Evolutionary conservation across 2,797 vertebrate genomes (phyloP).

Genomic region (Hoplostethus mediterraneus): DNA sequence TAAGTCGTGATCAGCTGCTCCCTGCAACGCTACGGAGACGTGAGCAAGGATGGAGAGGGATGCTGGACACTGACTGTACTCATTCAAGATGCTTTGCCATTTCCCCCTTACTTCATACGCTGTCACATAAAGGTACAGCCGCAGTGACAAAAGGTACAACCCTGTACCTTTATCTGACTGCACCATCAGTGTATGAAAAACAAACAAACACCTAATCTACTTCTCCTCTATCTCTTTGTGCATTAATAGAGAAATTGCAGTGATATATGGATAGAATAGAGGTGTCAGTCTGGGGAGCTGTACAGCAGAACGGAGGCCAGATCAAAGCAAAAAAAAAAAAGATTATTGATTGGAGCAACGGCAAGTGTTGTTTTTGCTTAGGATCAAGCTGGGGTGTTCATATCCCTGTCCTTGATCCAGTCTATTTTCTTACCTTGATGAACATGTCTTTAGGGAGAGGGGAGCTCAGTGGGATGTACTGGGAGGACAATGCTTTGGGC

Average conservation of each 20-base stretch:
- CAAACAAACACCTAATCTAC: too few relatives aligned
- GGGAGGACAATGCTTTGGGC: not conserved
- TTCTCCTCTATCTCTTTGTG: constrained; percentile 11
- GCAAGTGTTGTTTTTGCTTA: constrained; percentile 44
- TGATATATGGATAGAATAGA: not conserved
- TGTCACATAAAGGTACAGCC: not conserved
- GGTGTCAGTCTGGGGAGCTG: constrained; percentile 26
- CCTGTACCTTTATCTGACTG: too few relatives aligned
- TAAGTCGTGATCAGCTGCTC: constrained; percentile 4
- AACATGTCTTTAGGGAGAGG: constrained; percentile 21
- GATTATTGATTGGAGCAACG: constrained; percentile 67
- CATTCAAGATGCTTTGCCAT: too few relatives aligned
- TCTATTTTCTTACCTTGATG: constrained; percentile 40
- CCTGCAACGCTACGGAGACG: not conserved
- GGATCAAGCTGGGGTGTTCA: constrained; percentile 41
- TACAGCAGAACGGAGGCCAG: constrained; percentile 31
- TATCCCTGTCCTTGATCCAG: constrained; percentile 39
- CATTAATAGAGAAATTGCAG: constrained; percentile 29
- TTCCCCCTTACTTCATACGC: not conserved
- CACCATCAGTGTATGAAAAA: too few relatives aligned
- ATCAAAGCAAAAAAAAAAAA: constrained; percentile 56
- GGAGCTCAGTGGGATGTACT: constrained; percentile 11
- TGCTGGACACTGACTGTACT: too few relatives aligned
- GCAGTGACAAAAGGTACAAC: too few relatives aligned
- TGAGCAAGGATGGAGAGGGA: not conserved